phyloP scores from a whole-genome alignment of 2,113 vertebrate species.

The Raja brachyura region DNA sequence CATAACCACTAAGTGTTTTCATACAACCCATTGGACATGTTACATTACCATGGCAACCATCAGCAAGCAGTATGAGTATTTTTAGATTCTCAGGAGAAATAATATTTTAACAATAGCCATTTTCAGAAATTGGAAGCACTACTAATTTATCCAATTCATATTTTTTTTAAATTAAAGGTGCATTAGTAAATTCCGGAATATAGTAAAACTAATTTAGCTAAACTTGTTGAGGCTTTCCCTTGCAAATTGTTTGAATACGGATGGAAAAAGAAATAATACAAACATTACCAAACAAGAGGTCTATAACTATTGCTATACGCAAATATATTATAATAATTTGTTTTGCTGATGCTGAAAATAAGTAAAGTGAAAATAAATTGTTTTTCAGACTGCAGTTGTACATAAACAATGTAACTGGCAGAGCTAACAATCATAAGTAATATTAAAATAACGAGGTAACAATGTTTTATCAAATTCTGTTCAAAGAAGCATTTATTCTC shows the following conservation, averaged over 20 bases:
- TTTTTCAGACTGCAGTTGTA: not conserved
- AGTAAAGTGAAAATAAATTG: not conserved
- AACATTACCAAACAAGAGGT: not conserved
- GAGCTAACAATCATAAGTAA: not conserved
- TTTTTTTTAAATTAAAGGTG: not conserved
- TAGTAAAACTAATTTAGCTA: not conserved
- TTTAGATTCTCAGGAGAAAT: not conserved
- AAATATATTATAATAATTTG: not conserved
- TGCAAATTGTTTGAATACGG: not conserved
- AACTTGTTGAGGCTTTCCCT: not conserved
- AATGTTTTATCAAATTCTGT: not conserved
- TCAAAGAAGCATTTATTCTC: conserved; percentile 9
- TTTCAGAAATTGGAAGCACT: not conserved
- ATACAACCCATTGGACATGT: not conserved
- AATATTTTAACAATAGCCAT: not conserved
- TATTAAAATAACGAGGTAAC: not conserved
- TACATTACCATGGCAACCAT: conserved; percentile 45
- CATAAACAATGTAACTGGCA: not conserved
- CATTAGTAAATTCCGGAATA: not conserved
- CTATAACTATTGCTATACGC: not conserved
- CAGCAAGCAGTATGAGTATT: conserved; percentile 42
- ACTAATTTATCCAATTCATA: not conserved
- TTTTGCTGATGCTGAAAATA: not conserved
- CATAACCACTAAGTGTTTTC: not conserved
- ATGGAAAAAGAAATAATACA: not conserved